Conservation (phyloP, 2,113 vertebrate species). For the Capreolus pygargus region DNA sequence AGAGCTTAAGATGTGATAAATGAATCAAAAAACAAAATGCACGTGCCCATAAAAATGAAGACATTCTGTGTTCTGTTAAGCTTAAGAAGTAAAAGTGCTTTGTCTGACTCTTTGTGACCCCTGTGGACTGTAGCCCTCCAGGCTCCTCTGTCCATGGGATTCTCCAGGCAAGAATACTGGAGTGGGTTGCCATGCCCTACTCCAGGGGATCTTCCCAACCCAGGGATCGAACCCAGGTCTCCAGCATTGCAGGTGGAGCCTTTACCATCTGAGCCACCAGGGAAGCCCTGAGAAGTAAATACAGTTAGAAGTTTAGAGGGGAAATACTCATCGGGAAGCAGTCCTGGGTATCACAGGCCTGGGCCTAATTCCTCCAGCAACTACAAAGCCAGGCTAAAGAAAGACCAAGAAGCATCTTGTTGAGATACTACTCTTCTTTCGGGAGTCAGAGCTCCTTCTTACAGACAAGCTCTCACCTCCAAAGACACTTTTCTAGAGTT, state of each 20-base stretch:
- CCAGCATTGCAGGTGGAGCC: neutral
- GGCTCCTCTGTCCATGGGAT: neutral
- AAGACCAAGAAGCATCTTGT: neutral
- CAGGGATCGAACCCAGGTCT: neutral
- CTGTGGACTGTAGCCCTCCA: neutral
- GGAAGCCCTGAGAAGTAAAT: neutral
- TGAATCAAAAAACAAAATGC: neutral
- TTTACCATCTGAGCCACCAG: neutral
- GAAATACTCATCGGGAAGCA: neutral
- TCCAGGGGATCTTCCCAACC: neutral
- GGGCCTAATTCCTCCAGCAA: neutral
- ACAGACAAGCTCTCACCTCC: neutral
- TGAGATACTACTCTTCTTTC: neutral
- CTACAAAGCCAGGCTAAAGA: neutral
- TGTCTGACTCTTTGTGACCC: neutral
- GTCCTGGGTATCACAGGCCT: neutral
- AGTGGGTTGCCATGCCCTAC: neutral
- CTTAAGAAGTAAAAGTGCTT: neutral
- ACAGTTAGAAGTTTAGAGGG: neutral
- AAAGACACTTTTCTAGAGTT: neutral
- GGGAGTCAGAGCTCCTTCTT: neutral
- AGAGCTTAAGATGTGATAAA: neutral
- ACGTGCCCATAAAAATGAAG: neutral
- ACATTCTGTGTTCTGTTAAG: neutral
- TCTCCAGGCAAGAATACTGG: neutral